Evolutionary conservation across 2,888 invertebrate species (phyloP).

Genomic region (Ornithoptera priamus): DNA sequence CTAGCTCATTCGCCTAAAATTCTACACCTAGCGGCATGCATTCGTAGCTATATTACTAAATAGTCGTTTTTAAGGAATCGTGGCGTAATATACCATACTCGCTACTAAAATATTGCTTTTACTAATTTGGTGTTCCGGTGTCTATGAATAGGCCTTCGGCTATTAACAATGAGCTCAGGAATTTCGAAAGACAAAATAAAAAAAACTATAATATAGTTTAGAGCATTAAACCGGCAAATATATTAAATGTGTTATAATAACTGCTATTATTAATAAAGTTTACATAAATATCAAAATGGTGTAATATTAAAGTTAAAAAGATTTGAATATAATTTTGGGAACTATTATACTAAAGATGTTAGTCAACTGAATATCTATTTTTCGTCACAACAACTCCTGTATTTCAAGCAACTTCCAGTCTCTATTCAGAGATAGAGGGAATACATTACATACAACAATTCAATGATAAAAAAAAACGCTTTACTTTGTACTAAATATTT

Average conservation of each 20-base stretch:
- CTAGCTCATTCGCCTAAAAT: constrained; percentile 9
- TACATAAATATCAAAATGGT: too few species aligned
- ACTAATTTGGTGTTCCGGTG: not conserved
- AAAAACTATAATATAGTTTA: too few species aligned
- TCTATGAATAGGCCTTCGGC: not conserved
- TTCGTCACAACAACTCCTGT: too few species aligned
- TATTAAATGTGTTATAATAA: too few species aligned
- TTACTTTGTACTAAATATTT: constrained; percentile 21
- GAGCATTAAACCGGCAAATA: too few species aligned
- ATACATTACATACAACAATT: not conserved
- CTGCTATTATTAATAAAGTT: too few species aligned
- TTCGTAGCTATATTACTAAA: not conserved
- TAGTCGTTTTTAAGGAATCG: not conserved
- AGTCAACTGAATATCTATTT: not conserved
- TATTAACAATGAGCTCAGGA: not conserved
- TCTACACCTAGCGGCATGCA: constrained; percentile 2
- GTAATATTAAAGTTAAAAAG: too few species aligned
- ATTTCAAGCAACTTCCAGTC: not conserved
- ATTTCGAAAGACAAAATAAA: not conserved
- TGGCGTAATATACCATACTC: not conserved
- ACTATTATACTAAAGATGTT: too few species aligned
- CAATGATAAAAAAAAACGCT: constrained; percentile 2
- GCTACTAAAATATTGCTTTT: constrained; percentile 1
- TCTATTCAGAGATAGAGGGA: not conserved
- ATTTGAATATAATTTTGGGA: too few species aligned